Evolutionary conservation across 2,113 vertebrate genomes (phyloP).

Genomic region (Passer montanus): DNA sequence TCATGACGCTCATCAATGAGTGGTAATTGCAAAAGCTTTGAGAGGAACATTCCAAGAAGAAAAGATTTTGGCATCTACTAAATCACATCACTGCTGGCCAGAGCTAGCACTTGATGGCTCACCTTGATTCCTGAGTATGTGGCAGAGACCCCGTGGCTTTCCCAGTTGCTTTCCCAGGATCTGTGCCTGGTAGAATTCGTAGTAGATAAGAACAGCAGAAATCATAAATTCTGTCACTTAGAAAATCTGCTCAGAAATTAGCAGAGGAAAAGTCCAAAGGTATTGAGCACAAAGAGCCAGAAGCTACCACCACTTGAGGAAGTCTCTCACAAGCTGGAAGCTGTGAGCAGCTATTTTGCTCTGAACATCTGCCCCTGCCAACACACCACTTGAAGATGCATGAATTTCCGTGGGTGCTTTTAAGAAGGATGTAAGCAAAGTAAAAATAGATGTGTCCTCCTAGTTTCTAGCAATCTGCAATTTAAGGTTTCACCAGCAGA

Average conservation of each 20-base stretch:
- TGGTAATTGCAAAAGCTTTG: neutral
- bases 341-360: neutral
- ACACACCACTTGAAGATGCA: neutral
- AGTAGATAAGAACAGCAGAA: neutral
- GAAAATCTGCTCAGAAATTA: neutral
- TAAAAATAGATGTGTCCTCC: slow-evolving; percentile 13
- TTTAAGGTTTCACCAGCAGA: neutral
- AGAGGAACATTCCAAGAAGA: neutral
- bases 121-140: neutral
- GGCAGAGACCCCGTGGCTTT: neutral
- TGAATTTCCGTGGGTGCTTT: neutral
- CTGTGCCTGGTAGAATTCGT: neutral
- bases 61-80: neutral
- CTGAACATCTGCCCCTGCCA: neutral
- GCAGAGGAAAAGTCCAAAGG: neutral
- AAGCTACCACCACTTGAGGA: neutral
- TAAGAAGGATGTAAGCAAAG: neutral
- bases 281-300: neutral
- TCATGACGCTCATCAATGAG: neutral
- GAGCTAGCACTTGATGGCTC: neutral
- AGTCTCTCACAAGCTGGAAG: neutral
- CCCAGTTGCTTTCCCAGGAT: neutral
- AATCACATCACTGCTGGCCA: neutral
- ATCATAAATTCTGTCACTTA: neutral
- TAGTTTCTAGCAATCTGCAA: neutral